Base-by-base conservation (phyloP, 1,140 invertebrate genomes). In the Drosophila teissieri region DNA sequence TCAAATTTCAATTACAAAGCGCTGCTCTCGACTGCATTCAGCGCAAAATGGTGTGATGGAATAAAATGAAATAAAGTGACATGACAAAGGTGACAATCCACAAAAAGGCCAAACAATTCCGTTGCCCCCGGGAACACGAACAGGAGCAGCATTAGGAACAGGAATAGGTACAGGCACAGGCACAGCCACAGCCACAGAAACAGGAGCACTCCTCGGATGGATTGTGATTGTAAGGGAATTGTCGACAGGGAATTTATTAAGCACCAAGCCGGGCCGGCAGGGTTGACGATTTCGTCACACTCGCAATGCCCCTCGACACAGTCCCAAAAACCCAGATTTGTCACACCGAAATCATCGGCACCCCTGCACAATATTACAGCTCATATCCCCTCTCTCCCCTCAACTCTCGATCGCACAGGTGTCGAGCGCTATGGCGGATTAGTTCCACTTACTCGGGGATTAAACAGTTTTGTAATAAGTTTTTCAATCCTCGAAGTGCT, bases 1-100 rank as follows among this genome's bases (percentile, higher is more conserved):
- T 90, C 86, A 90, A 90, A 90, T 90, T 90, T 90, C 86, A 90
- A 90, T 90, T 90, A 90, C 83, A 86, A 78, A 90, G 83, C 80
- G 61, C 75, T 81, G 36, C 65, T 42, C 61, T 61, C 69, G 65
- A 73, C 37, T 60, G 68, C 69, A 73, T 73, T 52, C 69, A 73
- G 39, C 68, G 40, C 54, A 36, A 17, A 46, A 46, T 75, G 67
- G 64, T 36, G 64, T 56, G 67, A 75, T 64, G 73, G 44, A 74
- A 73, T 73, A 73, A 76, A 54, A 81, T 52, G 52, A 72, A 72
- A 80, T 69, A 86, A 80, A 85, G 77, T 85, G 84, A 80, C 80
- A 84, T 72, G 84, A 89, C 85, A 89, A 89, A 89, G 84, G 84
- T 89, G 84, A 89, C 84, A 89, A 89, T 70, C 84, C 85, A 89